phyloP scores from a whole-genome alignment of 2,888 invertebrate species.

The Leptinotarsa tumamoca region DNA sequence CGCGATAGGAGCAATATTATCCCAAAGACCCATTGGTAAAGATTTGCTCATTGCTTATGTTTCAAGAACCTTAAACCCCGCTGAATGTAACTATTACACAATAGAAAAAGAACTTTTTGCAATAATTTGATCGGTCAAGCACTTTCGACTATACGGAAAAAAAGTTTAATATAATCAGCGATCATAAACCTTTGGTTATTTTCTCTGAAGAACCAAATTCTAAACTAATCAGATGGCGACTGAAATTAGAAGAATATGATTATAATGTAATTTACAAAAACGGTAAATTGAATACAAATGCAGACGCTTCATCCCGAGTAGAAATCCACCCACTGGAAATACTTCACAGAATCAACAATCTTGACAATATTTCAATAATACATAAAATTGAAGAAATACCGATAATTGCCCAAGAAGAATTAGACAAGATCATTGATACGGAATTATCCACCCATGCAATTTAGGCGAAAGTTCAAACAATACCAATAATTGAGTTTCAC shows the following conservation, averaged over 20 bases:
- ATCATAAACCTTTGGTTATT: slow-evolving; percentile 13
- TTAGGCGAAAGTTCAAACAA: too few relatives aligned
- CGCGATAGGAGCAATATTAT: slow-evolving; percentile 27
- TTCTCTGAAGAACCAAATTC: slow-evolving; percentile 16
- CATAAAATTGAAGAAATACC: not conserved
- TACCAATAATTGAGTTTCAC: too few relatives aligned
- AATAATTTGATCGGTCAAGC: not conserved
- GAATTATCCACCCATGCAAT: too few relatives aligned
- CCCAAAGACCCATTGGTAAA: slow-evolving; percentile 35
- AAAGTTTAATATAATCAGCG: slow-evolving; percentile 1
- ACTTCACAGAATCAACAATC: too few relatives aligned
- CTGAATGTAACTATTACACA: slow-evolving; percentile 35
- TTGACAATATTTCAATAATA: too few relatives aligned
- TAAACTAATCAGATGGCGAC: slow-evolving; percentile 22
- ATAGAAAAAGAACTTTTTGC: slow-evolving; percentile 34
- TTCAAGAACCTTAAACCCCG: slow-evolving; percentile 29
- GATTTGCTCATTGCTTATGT: slow-evolving; percentile 38
- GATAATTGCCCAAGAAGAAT: too few relatives aligned
- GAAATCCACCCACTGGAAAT: too few relatives aligned
- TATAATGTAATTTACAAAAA: slow-evolving; percentile 27
- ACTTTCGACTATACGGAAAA: slow-evolving; percentile 3
- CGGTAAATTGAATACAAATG: slow-evolving; percentile 25
- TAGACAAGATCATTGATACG: too few relatives aligned
- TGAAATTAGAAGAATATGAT: slow-evolving; percentile 26
- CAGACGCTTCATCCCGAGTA: not conserved